Conservation (phyloP, 1,140 invertebrate species). For the Bombus sibiricus region DNA sequence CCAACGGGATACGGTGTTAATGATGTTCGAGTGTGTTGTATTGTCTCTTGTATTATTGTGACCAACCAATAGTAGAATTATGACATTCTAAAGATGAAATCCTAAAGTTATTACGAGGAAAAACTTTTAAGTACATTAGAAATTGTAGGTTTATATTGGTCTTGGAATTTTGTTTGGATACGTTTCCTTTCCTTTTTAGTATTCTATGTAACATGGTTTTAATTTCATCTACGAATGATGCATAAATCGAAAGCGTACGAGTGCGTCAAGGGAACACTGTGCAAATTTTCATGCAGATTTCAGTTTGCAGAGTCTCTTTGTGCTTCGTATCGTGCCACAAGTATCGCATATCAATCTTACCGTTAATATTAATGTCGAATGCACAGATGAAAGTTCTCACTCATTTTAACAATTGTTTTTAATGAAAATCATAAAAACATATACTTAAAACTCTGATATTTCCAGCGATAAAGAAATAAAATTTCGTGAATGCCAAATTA, state of each 20-base stretch:
- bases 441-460: background rate
- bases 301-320: slow-evolving; percentile 21
- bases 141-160: too few species aligned
- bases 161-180: too few species aligned
- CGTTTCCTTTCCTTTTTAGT: background rate
- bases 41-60: background rate
- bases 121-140: background rate
- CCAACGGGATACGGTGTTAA: background rate
- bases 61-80: background rate
- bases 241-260: background rate
- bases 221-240: background rate
- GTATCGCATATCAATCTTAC: slow-evolving; percentile 4
- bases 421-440: background rate
- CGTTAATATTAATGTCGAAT: slow-evolving; percentile 6
- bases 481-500: background rate
- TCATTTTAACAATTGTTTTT: background rate
- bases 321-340: slow-evolving; percentile 1
- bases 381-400: background rate
- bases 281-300: slow-evolving; percentile 4
- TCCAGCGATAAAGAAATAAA: background rate
- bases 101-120: background rate
- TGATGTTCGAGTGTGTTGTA: background rate
- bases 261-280: background rate
- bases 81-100: background rate
- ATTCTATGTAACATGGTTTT: background rate